phyloP scores from a whole-genome alignment of 2,888 invertebrate genomes.

The Plagodis dolabraria region DNA sequence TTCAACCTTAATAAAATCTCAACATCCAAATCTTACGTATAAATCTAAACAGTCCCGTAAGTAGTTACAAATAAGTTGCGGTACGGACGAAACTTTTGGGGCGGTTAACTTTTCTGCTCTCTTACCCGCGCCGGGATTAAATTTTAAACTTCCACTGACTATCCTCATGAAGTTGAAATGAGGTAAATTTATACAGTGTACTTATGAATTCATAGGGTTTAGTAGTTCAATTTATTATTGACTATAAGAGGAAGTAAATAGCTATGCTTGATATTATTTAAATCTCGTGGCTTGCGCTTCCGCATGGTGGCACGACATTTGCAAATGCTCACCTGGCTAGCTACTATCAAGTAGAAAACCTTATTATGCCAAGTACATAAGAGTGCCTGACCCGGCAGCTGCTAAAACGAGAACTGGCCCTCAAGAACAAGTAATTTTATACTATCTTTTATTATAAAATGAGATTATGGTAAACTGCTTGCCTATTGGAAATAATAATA shows the following conservation, averaged over 20 bases:
- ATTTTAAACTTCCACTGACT: slow-evolving; percentile 75
- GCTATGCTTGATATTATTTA: too few species aligned
- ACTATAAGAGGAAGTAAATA: too few species aligned
- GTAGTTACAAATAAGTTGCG: slow-evolving; percentile 42
- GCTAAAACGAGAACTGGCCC: too few species aligned
- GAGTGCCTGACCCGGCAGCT: too few species aligned
- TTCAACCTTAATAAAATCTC: slow-evolving; percentile 15
- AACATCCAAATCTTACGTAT: slow-evolving; percentile 40
- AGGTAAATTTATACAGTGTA: slow-evolving; percentile 68
- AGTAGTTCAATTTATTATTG: slow-evolving; percentile 12
- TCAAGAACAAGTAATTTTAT: too few species aligned
- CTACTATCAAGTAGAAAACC: too few species aligned
- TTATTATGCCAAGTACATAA: too few species aligned
- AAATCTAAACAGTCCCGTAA: slow-evolving; percentile 34
- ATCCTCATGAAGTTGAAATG: slow-evolving; percentile 73
- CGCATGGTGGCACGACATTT: not conserved
- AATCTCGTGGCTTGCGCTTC: too few species aligned
- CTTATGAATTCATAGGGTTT: slow-evolving; percentile 48
- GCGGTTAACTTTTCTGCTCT: slow-evolving; percentile 75
- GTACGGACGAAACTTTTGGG: slow-evolving; percentile 59
- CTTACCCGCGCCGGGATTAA: slow-evolving; percentile 71
- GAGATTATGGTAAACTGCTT: too few species aligned
- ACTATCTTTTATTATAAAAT: too few species aligned
- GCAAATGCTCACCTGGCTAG: not conserved
- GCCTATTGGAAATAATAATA: too few species aligned